These are phyloP conservation scores for Patagioenas fasciata DNA, from an alignment of 2,113 vertebrate genomes.

Conservation along the genomic window DNA sequence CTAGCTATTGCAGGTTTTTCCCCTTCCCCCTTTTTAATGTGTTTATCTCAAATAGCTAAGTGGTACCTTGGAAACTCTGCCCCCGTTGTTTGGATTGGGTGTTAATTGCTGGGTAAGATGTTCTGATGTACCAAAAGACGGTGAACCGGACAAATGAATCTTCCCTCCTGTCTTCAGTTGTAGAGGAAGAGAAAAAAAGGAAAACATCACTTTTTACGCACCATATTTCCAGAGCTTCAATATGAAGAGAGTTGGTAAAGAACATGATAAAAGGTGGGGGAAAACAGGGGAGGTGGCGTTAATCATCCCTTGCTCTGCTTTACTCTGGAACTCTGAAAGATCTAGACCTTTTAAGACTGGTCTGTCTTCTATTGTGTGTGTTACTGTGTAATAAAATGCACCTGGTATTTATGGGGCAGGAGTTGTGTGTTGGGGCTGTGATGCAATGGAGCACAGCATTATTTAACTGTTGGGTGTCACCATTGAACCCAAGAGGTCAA, in stretches of 20 bases:
- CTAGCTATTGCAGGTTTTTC: background rate
- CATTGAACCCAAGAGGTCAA: background rate
- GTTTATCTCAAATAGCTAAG: background rate
- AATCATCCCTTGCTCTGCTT: background rate
- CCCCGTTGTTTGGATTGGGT: background rate
- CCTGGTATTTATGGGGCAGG: background rate
- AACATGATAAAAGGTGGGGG: background rate
- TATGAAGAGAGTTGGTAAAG: background rate
- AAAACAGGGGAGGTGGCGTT: background rate
- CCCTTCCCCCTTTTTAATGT: background rate
- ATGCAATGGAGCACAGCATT: background rate
- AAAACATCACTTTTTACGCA: background rate
- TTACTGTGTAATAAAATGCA: background rate
- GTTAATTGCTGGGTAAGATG: background rate
- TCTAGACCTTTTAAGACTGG: background rate
- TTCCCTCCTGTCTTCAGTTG: background rate
- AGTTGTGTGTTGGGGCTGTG: background rate
- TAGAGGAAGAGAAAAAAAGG: background rate
- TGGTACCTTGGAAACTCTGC: conserved; percentile 45
- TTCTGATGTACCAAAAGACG: background rate
- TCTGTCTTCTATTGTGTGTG: background rate
- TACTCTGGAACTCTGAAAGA: background rate
- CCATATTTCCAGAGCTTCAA: background rate
- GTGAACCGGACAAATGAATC: background rate
- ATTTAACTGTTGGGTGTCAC: background rate